Conservation (phyloP, 2,888 invertebrate species). For the Malacosoma neustria region DNA sequence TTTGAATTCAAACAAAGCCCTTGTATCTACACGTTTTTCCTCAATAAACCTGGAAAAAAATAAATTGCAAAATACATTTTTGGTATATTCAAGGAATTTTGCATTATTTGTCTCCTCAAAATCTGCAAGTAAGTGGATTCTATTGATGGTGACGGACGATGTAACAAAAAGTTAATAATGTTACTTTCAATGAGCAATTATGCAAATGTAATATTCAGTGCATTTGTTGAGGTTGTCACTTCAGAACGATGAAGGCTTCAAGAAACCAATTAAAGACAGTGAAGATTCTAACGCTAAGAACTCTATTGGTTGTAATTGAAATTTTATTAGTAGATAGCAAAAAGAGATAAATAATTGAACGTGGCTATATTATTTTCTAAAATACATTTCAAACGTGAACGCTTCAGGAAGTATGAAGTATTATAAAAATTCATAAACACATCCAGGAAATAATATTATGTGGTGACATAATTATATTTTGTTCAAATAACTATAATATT, state of each 20-base stretch:
- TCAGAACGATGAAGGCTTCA: background rate
- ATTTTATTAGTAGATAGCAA: too few relatives aligned
- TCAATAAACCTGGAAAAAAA: background rate
- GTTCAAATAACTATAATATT: too few relatives aligned
- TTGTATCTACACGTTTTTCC: background rate
- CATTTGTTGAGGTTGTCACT: conserved; percentile 11
- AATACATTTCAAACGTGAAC: too few relatives aligned
- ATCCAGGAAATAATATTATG: too few relatives aligned
- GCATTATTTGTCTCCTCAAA: background rate
- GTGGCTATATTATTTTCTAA: too few relatives aligned
- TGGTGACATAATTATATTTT: too few relatives aligned
- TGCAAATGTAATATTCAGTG: conserved; percentile 14
- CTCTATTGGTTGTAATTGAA: too few relatives aligned
- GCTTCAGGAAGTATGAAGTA: too few relatives aligned
- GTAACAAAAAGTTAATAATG: background rate
- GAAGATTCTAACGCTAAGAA: too few relatives aligned
- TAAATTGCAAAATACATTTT: background rate
- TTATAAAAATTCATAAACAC: too few relatives aligned
- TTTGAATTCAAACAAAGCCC: background rate
- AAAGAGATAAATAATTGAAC: too few relatives aligned
- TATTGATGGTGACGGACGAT: background rate
- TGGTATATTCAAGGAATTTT: background rate
- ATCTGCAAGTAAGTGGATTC: background rate
- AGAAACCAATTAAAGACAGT: too few relatives aligned
- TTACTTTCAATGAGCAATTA: background rate